Base-by-base conservation (phyloP, 2,797 vertebrate genomes). In the Fundulus diaphanus region DNA sequence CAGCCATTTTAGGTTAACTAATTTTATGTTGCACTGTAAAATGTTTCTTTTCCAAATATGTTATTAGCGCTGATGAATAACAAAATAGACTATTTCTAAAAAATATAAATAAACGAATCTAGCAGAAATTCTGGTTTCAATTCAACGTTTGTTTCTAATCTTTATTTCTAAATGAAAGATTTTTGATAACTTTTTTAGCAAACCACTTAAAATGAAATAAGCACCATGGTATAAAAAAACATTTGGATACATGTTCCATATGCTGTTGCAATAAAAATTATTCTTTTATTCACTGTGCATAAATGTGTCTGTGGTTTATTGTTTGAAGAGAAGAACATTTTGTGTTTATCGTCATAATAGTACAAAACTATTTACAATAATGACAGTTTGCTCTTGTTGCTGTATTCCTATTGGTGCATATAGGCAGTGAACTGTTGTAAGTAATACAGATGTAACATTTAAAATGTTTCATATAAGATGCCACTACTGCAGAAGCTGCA, bases 261-360 rank as follows among this genome's bases (percentile, higher is more conserved):
- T 27, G 22, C 4, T 51, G 22, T 51, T 51, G 13, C 63, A 27
- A 80, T 73, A 52, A 52, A 65, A 81, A 40, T 31, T 15, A 5
- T 72, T 79, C 71, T 73, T 37, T 40, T 4, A 3, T 68, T 69
- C 51, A 74, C 78, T 75, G 61, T 73, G 67, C 69, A 73, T 70
- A 82, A 59, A 71, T 59, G 67, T 83, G 57, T 79, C 51, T 63
- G 29, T 74, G 80, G 49, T 82, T 78, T 70, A 70, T 76, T 84
- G 82, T 93, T 83, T 81, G 77, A 79, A 85, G 31, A 80, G 77
- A 70, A 48, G 63, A 66, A 44, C 92, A 92, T 44, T 74, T 73
- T 86, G 69, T 80, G 24, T 54, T 79, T 68, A 35, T 24, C 85
- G 27, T 73, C 7, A 33, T 68, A 13, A 56, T 6, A 42, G 80